These are phyloP conservation scores for Orthochromis indermauri DNA, from an alignment of 2,113 vertebrate species.

Conservation along the genomic window DNA sequence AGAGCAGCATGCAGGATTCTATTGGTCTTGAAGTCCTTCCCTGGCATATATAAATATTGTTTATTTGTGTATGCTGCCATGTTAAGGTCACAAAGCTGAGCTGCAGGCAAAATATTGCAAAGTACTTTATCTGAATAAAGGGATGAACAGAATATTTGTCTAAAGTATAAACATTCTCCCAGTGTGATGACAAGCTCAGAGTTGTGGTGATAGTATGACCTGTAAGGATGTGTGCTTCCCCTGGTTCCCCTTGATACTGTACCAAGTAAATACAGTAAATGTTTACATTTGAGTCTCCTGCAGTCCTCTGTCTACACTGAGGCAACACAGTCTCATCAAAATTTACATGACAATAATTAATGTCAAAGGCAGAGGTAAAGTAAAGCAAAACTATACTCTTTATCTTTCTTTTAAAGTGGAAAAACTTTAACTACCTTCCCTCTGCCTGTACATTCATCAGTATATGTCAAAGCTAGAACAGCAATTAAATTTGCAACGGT, in stretches of 20 bases:
- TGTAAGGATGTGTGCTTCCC: background rate
- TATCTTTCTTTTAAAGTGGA: background rate
- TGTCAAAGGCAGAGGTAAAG: background rate
- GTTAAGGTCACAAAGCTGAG: background rate
- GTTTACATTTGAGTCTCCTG: background rate
- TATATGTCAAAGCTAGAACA: background rate
- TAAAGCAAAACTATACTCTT: background rate
- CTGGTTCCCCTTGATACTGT: background rate
- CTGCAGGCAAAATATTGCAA: background rate
- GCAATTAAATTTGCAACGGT: background rate
- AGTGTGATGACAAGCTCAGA: background rate
- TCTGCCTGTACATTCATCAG: background rate
- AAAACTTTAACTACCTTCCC: background rate
- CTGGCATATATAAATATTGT: background rate
- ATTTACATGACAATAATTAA: background rate
- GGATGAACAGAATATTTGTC: background rate
- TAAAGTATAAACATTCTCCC: background rate
- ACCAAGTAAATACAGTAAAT: background rate
- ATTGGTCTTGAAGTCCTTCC: background rate
- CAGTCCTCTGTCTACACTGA: background rate
- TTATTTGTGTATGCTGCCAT: background rate
- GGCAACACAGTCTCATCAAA: background rate
- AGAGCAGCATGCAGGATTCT: background rate
- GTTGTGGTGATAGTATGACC: background rate
- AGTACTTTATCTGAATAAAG: background rate